A percentile compares a stretch with the other conserved stretches of the same genome.
These are phyloP conservation scores for Genyomyrus donnyi DNA, from an alignment of 2,113 vertebrate genomes.

Conservation along the genomic window DNA sequence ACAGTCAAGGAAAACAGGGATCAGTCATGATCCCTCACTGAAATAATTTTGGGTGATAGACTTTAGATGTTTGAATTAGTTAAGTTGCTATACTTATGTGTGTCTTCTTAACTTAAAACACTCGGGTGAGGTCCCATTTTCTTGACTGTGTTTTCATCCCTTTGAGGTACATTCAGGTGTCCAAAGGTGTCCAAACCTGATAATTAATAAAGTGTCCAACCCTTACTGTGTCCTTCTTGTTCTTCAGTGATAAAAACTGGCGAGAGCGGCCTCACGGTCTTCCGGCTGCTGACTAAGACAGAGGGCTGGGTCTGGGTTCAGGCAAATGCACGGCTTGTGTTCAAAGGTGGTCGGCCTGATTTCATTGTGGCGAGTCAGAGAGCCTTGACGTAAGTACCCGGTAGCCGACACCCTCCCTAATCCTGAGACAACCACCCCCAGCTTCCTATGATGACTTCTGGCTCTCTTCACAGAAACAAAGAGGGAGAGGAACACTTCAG, in stretches of 20 bases:
- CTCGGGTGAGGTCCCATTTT: background rate
- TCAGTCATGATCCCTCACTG: background rate
- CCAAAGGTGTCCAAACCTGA: background rate
- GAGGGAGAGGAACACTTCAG: constrained; percentile 69
- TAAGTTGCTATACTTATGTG: background rate
- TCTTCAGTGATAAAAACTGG: constrained; percentile 69
- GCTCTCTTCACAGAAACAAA: constrained; percentile 50
- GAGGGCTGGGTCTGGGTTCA: constrained; percentile 72
- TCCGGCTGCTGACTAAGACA: constrained; percentile 67
- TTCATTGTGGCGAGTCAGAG: constrained; percentile 65
- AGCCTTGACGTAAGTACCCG: constrained; percentile 61
- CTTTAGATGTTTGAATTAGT: background rate
- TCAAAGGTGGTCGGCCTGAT: constrained; percentile 61
- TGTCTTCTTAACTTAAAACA: background rate
- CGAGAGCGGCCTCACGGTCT: constrained; percentile 61
- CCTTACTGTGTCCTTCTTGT: background rate
- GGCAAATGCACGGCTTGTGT: constrained; percentile 64
- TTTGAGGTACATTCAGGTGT: background rate
- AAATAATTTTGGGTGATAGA: background rate
- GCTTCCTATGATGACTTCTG: background rate
- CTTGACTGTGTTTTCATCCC: background rate
- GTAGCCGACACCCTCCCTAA: background rate
- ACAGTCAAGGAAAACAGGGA: background rate
- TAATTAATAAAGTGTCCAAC: too few species aligned
- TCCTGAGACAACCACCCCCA: too few species aligned